Evolutionary conservation across 2,888 invertebrate species (phyloP), one percentile per base, ranked within the genome.

Genomic region (Idaea biselata): DNA sequence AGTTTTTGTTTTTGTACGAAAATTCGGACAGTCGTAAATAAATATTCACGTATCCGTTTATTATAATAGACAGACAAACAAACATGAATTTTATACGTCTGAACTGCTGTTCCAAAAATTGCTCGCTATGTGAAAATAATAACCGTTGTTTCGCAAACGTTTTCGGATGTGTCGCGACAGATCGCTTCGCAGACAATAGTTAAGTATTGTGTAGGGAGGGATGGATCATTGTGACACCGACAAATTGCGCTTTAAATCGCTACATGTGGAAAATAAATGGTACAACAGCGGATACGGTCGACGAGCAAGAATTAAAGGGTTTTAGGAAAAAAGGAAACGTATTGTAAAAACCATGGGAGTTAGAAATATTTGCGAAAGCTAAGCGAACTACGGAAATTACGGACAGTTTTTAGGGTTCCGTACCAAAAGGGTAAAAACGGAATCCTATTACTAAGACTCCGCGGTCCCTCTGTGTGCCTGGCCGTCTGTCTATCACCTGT

Each of bases 81-180:
- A 5, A 25, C 25, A 25, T 25, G 25, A 25, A 25, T 25, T 25
- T 25, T 5, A 25, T 25, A 25, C 25, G 1, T 25, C 25, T 25
- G 1, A 25, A 25, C 25, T 25, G 5, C 5, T 25, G 25, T 25
- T 25, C 5, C 25, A 25, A 25, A 25, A 25, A 25, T 25, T 25
- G 25, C 25, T 5, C 5, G 25, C 25, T 25, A 3, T 5, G 25
- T 25, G 25, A 25, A 25, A 25, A 44, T 44, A 44, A 44, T 44
- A 44, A 44, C 3, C 44, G 14, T 44, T 11, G 11, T 44, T 44
- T 44, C 44, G 44, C 44, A 4, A 44, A 25, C 5, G 70, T 73
- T 78, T 78, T 79, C 70, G 78, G 78, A 79, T 80, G 75, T 74
- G 79, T 74, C 80, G 78, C 78, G 74, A 73, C 73, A 76, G 79